phyloP scores from a whole-genome alignment of 1,140 invertebrate species.

The Bombus waltoni region DNA sequence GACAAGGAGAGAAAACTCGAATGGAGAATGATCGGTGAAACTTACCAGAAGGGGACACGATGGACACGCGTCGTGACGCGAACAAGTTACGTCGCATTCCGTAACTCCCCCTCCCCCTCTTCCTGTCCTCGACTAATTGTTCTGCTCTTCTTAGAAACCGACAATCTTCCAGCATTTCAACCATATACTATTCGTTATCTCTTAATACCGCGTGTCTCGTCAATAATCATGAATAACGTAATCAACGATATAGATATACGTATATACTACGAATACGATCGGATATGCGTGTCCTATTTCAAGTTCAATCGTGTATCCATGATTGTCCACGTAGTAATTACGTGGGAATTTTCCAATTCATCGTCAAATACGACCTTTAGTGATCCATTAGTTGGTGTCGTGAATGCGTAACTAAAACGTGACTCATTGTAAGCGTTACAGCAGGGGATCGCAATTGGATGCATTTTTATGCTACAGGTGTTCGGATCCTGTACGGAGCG shows the following conservation, averaged over 20 bases:
- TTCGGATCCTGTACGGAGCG: too few species aligned
- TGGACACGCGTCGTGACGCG: not conserved
- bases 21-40: not conserved
- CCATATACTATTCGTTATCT: not conserved
- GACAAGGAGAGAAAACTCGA: not conserved
- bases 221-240: not conserved
- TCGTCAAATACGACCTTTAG: not conserved
- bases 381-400: not conserved
- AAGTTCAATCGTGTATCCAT: not conserved
- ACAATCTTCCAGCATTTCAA: not conserved
- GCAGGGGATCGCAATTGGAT: not conserved
- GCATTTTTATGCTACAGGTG: not conserved
- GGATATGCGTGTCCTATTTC: too few species aligned
- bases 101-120: not conserved
- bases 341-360: conserved; percentile 14
- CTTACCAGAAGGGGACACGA: not conserved
- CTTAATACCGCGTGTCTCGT: not conserved
- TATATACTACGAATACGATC: not conserved
- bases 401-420: not conserved
- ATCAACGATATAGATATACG: not conserved
- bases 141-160: not conserved
- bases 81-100: conserved; percentile 12
- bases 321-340: not conserved
- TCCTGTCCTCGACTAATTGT: conserved; percentile 34
- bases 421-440: not conserved